phyloP scores from a whole-genome alignment of 2,888 invertebrate genomes.

The Caprella mutica region DNA sequence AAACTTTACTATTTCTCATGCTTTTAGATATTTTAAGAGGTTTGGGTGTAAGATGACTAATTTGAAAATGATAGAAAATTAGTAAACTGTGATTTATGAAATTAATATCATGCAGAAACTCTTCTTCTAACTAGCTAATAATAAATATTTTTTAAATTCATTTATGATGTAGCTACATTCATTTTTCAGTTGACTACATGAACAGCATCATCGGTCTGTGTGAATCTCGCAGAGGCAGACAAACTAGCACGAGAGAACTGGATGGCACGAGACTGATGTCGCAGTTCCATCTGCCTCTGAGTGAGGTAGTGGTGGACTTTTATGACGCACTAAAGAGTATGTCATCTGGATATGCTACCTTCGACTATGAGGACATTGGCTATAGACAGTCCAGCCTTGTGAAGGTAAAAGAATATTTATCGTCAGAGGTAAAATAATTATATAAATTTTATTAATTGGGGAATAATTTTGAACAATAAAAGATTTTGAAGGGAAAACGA shows the following conservation, averaged over 20 bases:
- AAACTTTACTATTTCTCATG: no score
- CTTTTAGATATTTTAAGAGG: no score
- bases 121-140: neutral
- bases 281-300: slow-evolving; percentile 72
- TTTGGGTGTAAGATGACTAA: no score
- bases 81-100: no score
- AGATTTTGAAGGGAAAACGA: no score
- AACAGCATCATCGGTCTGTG: slow-evolving; percentile 45
- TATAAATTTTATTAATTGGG: neutral
- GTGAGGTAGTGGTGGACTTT: slow-evolving; percentile 89
- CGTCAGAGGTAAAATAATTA: neutral
- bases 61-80: no score
- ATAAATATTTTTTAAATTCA: no score
- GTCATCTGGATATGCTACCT: slow-evolving; percentile 89
- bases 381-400: slow-evolving; percentile 63
- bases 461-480: neutral
- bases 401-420: slow-evolving; percentile 48
- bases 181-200: slow-evolving; percentile 19
- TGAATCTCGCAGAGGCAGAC: slow-evolving; percentile 59
- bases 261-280: slow-evolving; percentile 71
- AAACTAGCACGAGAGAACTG: slow-evolving; percentile 59
- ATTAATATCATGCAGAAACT: no score
- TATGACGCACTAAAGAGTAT: slow-evolving; percentile 80
- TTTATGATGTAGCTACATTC: neutral
- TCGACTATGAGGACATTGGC: slow-evolving; percentile 81